phyloP scores from a whole-genome alignment of 2,113 vertebrate species.

The Aplodontia rufa region DNA sequence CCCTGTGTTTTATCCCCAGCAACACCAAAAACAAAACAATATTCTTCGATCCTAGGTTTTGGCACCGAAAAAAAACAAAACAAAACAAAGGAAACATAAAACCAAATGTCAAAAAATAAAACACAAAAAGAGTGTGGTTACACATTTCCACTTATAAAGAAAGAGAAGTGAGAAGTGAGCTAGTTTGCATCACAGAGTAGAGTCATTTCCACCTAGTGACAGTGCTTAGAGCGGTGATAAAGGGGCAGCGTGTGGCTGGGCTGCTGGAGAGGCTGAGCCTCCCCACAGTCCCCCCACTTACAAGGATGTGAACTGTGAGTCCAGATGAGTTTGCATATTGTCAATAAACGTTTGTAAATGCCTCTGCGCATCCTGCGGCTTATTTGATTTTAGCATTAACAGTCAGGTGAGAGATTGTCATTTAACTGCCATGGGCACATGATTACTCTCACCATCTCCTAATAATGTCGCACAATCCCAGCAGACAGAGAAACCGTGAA shows the following conservation, averaged over 20 bases:
- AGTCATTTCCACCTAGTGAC: background rate
- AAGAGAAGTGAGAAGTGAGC: conserved; percentile 27
- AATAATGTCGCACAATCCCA: background rate
- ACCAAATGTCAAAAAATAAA: too few relatives aligned
- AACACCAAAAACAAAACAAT: background rate
- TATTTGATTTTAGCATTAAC: background rate
- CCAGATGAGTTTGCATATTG: background rate
- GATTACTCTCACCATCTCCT: background rate
- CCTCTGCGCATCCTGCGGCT: accelerated
- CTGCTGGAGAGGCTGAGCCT: background rate
- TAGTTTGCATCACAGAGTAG: background rate
- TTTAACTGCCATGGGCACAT: background rate
- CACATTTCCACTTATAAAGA: background rate
- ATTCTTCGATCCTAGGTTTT: background rate
- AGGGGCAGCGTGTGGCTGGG: accelerated
- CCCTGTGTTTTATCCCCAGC: background rate
- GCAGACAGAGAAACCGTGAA: background rate
- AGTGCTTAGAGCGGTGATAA: background rate
- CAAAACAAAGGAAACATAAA: background rate
- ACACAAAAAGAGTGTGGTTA: background rate
- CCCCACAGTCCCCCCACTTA: too few relatives aligned
- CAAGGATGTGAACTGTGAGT: background rate
- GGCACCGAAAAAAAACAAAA: background rate
- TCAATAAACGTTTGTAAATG: background rate
- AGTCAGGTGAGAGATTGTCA: background rate